Percentiles rank a stretch among this genome's conserved stretches.
Conservation (phyloP, 2,888 invertebrate species). For the Galerucella pusilla region DNA sequence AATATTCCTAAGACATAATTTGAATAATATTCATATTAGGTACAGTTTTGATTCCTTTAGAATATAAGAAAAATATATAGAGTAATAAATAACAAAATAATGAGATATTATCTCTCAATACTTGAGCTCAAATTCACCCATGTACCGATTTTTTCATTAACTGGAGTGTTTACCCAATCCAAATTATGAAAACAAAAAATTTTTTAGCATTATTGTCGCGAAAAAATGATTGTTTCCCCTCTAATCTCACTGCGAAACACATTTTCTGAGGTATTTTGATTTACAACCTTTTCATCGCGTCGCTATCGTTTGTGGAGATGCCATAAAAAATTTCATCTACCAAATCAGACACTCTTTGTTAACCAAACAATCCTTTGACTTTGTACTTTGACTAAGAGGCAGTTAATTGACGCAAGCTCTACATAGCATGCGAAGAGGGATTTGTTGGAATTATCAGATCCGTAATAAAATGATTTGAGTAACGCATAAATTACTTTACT, state of each 20-base stretch:
- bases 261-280: conserved; percentile 9
- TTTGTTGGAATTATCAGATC: conserved; percentile 7
- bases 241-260: background rate
- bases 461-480: background rate
- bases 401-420: conserved; percentile 21
- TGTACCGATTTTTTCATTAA: no score
- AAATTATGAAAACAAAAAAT: background rate
- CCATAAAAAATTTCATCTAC: conserved; percentile 26
- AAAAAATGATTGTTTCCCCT: background rate
- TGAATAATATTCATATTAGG: no score
- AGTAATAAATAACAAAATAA: no score
- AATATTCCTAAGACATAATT: no score
- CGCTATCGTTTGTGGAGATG: conserved; percentile 9
- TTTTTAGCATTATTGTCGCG: background rate
- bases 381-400: conserved; percentile 21
- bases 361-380: conserved; percentile 30
- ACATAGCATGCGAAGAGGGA: background rate
- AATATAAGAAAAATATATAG: no score
- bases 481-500: background rate
- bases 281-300: conserved; percentile 10
- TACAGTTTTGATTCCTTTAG: no score
- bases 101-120: no score
- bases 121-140: no score
- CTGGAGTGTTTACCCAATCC: no score
- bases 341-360: conserved; percentile 25